These are phyloP conservation scores for Oenanthe oenanthe DNA, from an alignment of 2,113 vertebrate genomes.

Conservation along the genomic window DNA sequence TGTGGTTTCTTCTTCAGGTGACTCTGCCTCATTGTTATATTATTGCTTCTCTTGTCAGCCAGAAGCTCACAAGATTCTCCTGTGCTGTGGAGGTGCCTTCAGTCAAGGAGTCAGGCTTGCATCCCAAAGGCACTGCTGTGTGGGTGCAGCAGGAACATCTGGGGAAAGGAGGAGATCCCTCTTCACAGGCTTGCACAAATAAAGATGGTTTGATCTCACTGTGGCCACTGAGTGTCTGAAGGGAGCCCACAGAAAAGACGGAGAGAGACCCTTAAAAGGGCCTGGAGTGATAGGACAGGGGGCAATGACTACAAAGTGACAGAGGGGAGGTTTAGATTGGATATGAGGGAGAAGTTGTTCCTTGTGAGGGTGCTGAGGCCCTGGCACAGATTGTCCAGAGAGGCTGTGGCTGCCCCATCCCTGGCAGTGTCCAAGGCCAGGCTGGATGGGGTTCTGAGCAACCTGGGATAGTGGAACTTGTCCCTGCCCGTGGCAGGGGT, in stretches of 20 bases:
- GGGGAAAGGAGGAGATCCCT: background rate
- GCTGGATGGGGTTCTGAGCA: background rate
- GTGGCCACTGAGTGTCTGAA: background rate
- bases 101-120: background rate
- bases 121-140: background rate
- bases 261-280: background rate
- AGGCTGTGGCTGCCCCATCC: background rate
- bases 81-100: background rate
- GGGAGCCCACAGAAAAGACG: background rate
- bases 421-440: background rate
- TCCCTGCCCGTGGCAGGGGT: no score
- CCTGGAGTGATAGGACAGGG: background rate
- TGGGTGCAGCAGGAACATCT: background rate
- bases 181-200: background rate
- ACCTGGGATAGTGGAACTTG: rapidly evolving
- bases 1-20: background rate
- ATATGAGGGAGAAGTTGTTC: background rate
- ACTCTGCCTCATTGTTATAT: background rate
- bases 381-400: background rate
- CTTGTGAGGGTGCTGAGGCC: background rate
- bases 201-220: background rate
- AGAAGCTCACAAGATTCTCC: background rate
- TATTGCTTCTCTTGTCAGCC: background rate
- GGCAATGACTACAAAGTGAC: background rate
- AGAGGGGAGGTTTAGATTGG: rapidly evolving